Conservation (phyloP, 1,140 invertebrate genomes). For the Orchestia grillus region DNA sequence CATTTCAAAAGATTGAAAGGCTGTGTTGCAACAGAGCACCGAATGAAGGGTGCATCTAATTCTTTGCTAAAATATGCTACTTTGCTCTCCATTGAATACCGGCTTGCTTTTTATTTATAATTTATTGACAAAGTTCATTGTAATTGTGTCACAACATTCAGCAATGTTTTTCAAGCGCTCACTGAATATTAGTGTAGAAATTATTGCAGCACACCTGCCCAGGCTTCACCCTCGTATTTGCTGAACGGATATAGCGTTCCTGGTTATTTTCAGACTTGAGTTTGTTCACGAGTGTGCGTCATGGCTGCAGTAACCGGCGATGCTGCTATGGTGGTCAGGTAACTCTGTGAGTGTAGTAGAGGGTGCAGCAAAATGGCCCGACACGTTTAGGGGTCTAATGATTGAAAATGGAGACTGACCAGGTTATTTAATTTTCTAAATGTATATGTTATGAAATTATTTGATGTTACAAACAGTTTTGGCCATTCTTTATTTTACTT, state of each 20-base stretch:
- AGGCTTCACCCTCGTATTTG: background rate
- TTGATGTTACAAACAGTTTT: too few relatives aligned
- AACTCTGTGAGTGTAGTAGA: background rate
- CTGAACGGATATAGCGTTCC: background rate
- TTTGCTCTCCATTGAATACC: background rate
- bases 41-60: background rate
- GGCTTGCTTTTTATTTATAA: background rate
- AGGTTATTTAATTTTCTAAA: too few relatives aligned
- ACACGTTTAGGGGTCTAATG: too few relatives aligned
- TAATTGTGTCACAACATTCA: background rate
- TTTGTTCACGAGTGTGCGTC: background rate
- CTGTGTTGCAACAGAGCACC: background rate
- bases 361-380: background rate
- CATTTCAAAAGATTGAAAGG: background rate
- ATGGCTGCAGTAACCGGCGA: background rate
- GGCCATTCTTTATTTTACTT: too few relatives aligned
- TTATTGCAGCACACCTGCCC: too few relatives aligned
- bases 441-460: too few relatives aligned
- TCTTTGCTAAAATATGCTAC: background rate
- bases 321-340: background rate
- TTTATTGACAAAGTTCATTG: background rate
- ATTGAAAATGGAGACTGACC: too few relatives aligned
- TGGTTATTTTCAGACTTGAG: background rate
- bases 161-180: background rate
- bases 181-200: background rate